These are phyloP conservation scores for Antitype chi DNA, from an alignment of 2,888 invertebrate species.

Conservation along the genomic window DNA sequence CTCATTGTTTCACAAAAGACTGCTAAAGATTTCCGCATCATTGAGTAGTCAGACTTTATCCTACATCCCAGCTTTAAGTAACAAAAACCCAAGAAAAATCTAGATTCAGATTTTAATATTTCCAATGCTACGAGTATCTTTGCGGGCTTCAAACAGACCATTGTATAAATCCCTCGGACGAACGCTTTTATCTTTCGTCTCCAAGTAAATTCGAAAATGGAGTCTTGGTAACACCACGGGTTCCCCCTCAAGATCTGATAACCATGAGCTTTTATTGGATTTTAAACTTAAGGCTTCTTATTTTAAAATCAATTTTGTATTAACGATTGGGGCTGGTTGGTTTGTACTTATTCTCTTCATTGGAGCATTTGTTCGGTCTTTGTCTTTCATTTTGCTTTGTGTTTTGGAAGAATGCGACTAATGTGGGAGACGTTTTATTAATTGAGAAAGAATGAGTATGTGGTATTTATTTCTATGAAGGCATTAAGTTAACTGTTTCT, in stretches of 20 bases:
- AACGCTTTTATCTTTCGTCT: conserved; percentile 80
- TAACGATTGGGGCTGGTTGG: conserved; percentile 15
- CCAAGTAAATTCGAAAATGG: conserved; percentile 76
- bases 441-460: background rate
- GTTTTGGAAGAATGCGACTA: conserved; percentile 14
- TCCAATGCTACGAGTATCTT: conserved; percentile 68
- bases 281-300: conserved; percentile 63
- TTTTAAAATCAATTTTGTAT: conserved; percentile 56
- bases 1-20: background rate
- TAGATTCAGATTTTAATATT: conserved; percentile 72
- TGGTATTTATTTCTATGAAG: background rate
- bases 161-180: conserved; percentile 76
- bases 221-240: conserved; percentile 42
- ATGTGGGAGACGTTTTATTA: conserved; percentile 21
- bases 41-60: conserved; percentile 13
- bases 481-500: too few relatives aligned
- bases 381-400: conserved; percentile 40
- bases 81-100: conserved; percentile 56
- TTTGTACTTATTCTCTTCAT: conserved; percentile 38
- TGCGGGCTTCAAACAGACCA: conserved; percentile 72
- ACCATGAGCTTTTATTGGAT: conserved; percentile 59
- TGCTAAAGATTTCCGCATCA: conserved; percentile 8
- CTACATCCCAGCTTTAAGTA: conserved; percentile 37
- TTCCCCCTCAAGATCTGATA: conserved; percentile 59
- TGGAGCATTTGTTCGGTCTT: conserved; percentile 39